A percentile compares a stretch with the other conserved stretches of the same genome.
Conservation (phyloP, 1,140 invertebrate genomes). For the Lerema accius region DNA sequence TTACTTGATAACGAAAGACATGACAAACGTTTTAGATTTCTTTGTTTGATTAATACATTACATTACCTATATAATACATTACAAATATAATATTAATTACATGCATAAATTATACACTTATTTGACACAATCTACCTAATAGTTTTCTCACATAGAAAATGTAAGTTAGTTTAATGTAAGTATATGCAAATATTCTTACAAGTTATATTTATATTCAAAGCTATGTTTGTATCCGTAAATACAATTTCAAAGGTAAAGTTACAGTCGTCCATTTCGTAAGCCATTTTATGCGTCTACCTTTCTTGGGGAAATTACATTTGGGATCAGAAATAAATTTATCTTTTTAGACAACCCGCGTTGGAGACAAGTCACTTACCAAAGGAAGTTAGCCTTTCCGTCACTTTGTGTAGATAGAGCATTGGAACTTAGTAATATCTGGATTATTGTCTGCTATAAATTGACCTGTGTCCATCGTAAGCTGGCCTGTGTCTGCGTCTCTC, state of each 20-base stretch:
- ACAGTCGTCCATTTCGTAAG: background rate
- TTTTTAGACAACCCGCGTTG: background rate
- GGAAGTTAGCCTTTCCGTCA: constrained; percentile 21
- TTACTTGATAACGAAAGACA: too few species aligned
- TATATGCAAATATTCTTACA: background rate
- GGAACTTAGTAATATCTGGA: constrained; percentile 3
- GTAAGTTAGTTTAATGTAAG: background rate
- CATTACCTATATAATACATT: too few species aligned
- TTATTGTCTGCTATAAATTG: background rate
- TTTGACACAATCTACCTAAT: too few species aligned
- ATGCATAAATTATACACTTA: too few species aligned
- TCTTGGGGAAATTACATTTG: constrained; percentile 5
- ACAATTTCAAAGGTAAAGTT: constrained; percentile 1
- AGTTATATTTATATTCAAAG: background rate
- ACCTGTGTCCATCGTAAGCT: background rate
- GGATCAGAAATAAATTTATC: constrained; percentile 4
- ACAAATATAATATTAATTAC: too few species aligned
- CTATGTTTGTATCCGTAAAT: background rate
- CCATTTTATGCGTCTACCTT: background rate
- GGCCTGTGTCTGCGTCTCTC: background rate
- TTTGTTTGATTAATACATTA: too few species aligned
- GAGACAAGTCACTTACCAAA: constrained; percentile 2
- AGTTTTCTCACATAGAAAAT: background rate
- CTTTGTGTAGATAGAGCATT: constrained; percentile 14
- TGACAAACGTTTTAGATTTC: too few species aligned